A percentile compares a stretch with the other conserved stretches of the same genome.
These are phyloP conservation scores for Hyphantria cunea DNA, from an alignment of 1,140 invertebrate genomes.

Conservation along the genomic window DNA sequence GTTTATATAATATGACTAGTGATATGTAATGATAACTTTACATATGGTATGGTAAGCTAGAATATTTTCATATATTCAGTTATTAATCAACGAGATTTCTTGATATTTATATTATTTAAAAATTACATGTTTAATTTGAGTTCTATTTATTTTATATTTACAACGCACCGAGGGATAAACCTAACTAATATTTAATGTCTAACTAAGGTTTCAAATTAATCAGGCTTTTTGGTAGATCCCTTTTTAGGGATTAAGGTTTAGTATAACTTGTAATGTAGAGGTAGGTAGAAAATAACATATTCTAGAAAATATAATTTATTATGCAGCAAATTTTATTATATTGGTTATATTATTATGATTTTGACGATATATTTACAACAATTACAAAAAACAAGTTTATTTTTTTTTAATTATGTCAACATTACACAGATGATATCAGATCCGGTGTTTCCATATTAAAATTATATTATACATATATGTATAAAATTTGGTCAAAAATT, in stretches of 20 bases:
- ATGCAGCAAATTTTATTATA: conserved; percentile 38
- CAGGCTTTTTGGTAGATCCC: conserved; percentile 75
- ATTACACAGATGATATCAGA: conserved; percentile 15
- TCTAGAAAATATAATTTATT: conserved; percentile 52
- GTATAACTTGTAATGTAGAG: conserved; percentile 60
- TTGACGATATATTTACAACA: conserved; percentile 3
- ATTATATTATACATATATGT: background rate
- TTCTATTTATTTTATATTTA: conserved; percentile 39
- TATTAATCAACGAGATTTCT: conserved; percentile 35
- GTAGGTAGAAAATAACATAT: conserved; percentile 59
- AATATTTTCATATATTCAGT: conserved; percentile 24
- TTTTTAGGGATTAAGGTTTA: conserved; percentile 43
- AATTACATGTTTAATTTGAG: conserved; percentile 32
- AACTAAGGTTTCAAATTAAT: conserved; percentile 59
- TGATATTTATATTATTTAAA: conserved; percentile 32
- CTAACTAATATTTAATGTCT: conserved; percentile 47
- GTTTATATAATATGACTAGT: conserved; percentile 70
- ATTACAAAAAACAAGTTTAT: too few relatives aligned
- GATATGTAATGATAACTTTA: conserved; percentile 78
- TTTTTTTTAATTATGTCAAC: too few relatives aligned
- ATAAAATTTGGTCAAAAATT: conserved; percentile 16
- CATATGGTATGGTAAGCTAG: conserved; percentile 54
- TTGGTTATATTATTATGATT: conserved; percentile 28
- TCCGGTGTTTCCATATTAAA: conserved; percentile 6
- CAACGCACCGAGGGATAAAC: conserved; percentile 61